Evolutionary conservation across 2,797 vertebrate genomes (phyloP).

Genomic region (Geotria australis): DNA sequence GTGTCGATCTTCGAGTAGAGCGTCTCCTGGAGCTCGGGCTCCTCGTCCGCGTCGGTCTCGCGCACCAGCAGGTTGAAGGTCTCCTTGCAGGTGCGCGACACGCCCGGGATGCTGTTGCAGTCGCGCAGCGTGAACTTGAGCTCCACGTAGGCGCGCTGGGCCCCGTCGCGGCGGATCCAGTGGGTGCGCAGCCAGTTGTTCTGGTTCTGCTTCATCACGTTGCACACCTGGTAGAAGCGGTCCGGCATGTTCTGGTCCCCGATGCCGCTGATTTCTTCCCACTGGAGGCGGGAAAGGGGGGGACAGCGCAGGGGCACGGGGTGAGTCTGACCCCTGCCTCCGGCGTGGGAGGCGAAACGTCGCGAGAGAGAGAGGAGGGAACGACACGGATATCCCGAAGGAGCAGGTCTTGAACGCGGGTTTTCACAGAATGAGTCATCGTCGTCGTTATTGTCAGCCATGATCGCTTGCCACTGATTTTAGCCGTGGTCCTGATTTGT

Average conservation of each 20-base stretch:
- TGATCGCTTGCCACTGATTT: too few species aligned
- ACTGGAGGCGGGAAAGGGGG: conserved; percentile 10
- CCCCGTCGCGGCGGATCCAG: conserved; percentile 28
- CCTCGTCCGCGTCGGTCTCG: conserved; percentile 29
- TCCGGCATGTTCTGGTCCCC: conserved; percentile 37
- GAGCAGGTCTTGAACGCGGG: too few species aligned
- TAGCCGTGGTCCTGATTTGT: too few species aligned
- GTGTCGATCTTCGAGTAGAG: conserved; percentile 42
- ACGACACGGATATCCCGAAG: too few species aligned
- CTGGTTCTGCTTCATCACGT: conserved; percentile 38
- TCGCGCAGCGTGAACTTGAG: conserved; percentile 44
- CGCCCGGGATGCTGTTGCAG: conserved; percentile 38
- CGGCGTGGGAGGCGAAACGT: too few species aligned
- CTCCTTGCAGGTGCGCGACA: conserved; percentile 41
- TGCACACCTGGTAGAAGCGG: conserved; percentile 43
- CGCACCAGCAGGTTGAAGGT: conserved; percentile 50
- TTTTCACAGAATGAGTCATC: too few species aligned
- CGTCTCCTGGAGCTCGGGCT: conserved; percentile 37
- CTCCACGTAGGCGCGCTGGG: conserved; percentile 36
- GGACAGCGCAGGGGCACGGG: not conserved
- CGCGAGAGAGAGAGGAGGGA: too few species aligned
- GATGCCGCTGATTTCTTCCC: conserved; percentile 52
- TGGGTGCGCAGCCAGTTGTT: conserved; percentile 45
- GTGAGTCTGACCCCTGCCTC: too few species aligned
- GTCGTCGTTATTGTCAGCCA: too few species aligned